Evolutionary conservation across 2,797 vertebrate species (phyloP), one percentile per base, ranked within the genome.

Genomic region (Helicolenus hilgendorfi): DNA sequence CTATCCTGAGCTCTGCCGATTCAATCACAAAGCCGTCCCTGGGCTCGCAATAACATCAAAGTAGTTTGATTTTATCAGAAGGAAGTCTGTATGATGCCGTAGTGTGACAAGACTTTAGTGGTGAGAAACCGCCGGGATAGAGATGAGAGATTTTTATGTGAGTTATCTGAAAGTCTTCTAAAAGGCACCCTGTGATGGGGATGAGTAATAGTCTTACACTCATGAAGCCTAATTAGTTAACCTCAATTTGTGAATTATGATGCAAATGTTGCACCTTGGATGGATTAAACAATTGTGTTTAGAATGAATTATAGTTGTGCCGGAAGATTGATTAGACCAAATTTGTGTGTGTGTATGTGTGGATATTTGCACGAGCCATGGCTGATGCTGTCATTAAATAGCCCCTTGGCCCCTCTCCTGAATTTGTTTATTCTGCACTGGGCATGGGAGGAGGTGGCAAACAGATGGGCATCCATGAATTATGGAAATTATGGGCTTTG

Each of bases 381-480:
- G 92, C 87, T 93, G 94, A 89, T 86, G 91, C 94, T 94, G 95
- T 93, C 96, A 96, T 96, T 95, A 96, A 96, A 95, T 95, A 93
- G 95, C 94, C 96, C 96, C 93, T 88, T 93, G 95, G 96, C 93
- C 94, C 91, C 58, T 81, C 91, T 95, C 86, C 92, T 92, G 94
- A 95, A 93, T 95, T 92, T 95, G 96, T 97, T 95, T 95, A 95
- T 94, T 94, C 94, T 91, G 92, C 92, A 93, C 94, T 94, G 96
- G 95, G 95, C 94, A 92, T 88, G 89, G 89, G 94, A 93, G 94
- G 94, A 94, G 94, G 96, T 96, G 92, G 95, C 92, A 96, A 96
- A 95, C 96, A 97, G 96, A 97, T 97, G 96, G 96, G 95, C 95
- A 92, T 95, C 94, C 96, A 97, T 97, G 96, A 97, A 97, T 97